These are phyloP conservation scores for Rutilus rutilus DNA, from an alignment of 2,113 vertebrate species.

Conservation along the genomic window DNA sequence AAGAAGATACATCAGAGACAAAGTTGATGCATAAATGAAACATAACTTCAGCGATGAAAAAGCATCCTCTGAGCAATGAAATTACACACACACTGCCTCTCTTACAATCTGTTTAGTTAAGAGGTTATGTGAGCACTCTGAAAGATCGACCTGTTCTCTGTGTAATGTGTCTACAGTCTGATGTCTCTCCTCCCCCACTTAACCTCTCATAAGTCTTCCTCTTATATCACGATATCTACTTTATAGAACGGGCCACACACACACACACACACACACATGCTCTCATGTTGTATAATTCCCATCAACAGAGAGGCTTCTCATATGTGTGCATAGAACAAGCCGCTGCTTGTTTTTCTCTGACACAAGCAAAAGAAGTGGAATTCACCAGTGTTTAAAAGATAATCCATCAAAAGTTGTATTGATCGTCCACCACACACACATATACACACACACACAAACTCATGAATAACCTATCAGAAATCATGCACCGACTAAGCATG, in stretches of 20 bases:
- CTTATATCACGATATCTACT: background rate
- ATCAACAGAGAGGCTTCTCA: background rate
- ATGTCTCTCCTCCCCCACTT: slow-evolving; percentile 4
- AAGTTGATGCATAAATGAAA: background rate
- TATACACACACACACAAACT: background rate
- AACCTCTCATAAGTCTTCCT: slow-evolving; percentile 5
- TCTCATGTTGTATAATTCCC: slow-evolving; percentile 8
- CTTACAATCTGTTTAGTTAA: slow-evolving; percentile 18
- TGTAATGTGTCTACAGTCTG: slow-evolving; percentile 34
- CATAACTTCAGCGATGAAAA: background rate
- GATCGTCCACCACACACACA: background rate
- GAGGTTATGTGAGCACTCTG: slow-evolving; percentile 23
- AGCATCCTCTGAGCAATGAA: background rate
- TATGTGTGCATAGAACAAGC: background rate
- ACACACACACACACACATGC: background rate
- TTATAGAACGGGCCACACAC: background rate
- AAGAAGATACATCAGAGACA: too few relatives aligned
- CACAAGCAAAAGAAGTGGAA: slow-evolving; percentile 22
- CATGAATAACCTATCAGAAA: slow-evolving; percentile 31
- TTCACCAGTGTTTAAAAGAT: slow-evolving; percentile 36
- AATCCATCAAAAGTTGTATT: slow-evolving; percentile 42
- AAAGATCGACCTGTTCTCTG: slow-evolving; percentile 9
- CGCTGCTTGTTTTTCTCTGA: slow-evolving; percentile 31
- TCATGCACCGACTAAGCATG: slow-evolving; percentile 20
- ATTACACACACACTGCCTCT: background rate